Evolutionary conservation across 2,113 vertebrate species (phyloP).

Genomic region (Trochalopteron elliotii): DNA sequence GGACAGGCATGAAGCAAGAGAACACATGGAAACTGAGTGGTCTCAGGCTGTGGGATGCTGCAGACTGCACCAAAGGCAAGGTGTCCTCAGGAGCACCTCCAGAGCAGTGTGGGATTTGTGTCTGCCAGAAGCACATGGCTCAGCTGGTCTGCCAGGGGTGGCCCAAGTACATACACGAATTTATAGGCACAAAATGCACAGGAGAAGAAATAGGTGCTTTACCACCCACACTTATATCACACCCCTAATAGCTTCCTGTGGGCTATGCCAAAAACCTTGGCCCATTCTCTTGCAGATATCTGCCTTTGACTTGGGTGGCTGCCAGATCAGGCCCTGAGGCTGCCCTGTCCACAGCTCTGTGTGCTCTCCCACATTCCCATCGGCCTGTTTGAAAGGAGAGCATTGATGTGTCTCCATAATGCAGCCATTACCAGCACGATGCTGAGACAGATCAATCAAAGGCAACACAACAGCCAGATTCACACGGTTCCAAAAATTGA

Average conservation of each 20-base stretch:
- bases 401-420: slow-evolving; percentile 40
- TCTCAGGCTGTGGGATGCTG: not conserved
- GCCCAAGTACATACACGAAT: not conserved
- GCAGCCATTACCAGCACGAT: slow-evolving; percentile 9
- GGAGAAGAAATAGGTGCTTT: not conserved
- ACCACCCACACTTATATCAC: not conserved
- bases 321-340: not conserved
- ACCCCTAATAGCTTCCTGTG: not conserved
- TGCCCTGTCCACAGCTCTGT: not conserved
- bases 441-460: slow-evolving; percentile 24
- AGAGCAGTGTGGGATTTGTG: rapidly evolving
- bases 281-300: rapidly evolving
- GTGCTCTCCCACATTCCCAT: not conserved
- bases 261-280: not conserved
- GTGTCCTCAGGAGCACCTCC: not conserved
- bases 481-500: slow-evolving; percentile 35
- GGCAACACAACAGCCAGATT: slow-evolving; percentile 22
- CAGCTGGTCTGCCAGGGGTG: not conserved
- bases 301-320: not conserved
- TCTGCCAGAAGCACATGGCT: not conserved
- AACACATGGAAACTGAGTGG: rapidly evolving
- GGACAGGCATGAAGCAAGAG: not conserved
- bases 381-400: not conserved
- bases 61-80: not conserved
- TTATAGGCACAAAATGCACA: not conserved